Evolutionary conservation across 37 sponge, comb jelly and placozoan species (phyloP).

Genomic region (Chondrosia reniformis): DNA sequence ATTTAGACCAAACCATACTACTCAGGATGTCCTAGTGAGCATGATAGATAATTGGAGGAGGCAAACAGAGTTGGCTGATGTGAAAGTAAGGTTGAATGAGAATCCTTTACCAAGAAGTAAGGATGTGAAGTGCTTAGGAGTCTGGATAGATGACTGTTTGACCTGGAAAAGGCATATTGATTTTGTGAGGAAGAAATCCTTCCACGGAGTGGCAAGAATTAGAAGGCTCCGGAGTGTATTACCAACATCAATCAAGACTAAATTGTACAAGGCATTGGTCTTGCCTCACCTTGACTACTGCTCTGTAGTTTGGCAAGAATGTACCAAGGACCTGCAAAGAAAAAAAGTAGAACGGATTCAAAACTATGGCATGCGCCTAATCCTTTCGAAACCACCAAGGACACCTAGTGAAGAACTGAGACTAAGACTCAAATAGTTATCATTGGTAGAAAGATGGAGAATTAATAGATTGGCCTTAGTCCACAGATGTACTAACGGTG

Average conservation of each 20-base stretch:
- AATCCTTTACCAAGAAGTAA: neutral
- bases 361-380: conserved; percentile 21
- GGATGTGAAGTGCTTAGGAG: conserved; percentile 12
- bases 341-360: conserved; percentile 4
- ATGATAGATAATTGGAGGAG: conserved; percentile 28
- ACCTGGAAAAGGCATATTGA: conserved; percentile 15
- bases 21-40: conserved; percentile 32
- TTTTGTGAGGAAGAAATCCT: conserved; percentile 11
- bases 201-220: neutral
- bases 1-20: conserved; percentile 25
- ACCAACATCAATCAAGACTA: neutral
- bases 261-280: neutral
- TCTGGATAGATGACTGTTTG: conserved; percentile 13
- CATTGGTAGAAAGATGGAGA: neutral
- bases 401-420: neutral
- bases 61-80: neutral
- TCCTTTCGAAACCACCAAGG: conserved; percentile 10
- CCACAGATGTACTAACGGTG: neutral
- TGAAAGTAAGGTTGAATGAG: neutral
- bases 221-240: neutral
- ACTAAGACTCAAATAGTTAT: neutral
- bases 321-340: neutral
- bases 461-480: neutral
- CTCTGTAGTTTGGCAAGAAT: conserved; percentile 19
- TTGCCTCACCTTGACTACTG: conserved; percentile 22